Evolutionary conservation across 1,140 invertebrate genomes (phyloP).

Genomic region (Nasonia vitripennis): DNA sequence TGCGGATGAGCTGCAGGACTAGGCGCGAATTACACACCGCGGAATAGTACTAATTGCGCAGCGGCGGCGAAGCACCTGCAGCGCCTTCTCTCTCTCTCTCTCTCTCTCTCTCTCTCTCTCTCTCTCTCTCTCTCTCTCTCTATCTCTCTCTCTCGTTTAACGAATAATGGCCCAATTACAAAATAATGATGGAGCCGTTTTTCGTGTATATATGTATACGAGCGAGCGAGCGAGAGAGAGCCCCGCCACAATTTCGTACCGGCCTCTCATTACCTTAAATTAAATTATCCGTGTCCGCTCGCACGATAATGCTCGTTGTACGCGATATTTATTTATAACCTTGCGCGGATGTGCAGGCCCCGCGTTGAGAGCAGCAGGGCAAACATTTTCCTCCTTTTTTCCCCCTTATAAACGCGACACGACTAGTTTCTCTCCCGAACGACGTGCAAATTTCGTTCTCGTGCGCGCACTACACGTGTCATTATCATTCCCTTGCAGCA

Average conservation of each 20-base stretch:
- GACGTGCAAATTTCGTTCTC: not conserved
- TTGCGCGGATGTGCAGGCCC: not conserved
- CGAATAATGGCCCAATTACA: conserved; percentile 66
- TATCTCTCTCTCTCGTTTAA: conserved; percentile 55
- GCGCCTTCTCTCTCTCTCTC: conserved; percentile 44
- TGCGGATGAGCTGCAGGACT: conserved; percentile 7
- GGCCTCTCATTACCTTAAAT: conserved; percentile 59
- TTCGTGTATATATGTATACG: conserved; percentile 7
- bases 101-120: conserved; percentile 49
- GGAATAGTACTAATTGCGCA: conserved; percentile 41
- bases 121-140: conserved; percentile 50
- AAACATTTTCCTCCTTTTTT: too few relatives aligned
- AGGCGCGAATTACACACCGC: conserved; percentile 40
- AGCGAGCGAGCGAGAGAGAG: not conserved
- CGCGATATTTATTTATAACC: conserved; percentile 18
- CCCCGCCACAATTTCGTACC: conserved; percentile 52
- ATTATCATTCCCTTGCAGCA: too few relatives aligned
- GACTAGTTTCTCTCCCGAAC: not conserved
- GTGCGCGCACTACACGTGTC: not conserved
- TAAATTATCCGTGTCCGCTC: conserved; percentile 31
- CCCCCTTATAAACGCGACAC: not conserved
- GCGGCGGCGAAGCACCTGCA: conserved; percentile 30
- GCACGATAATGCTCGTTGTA: too few relatives aligned
- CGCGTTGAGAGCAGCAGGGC: not conserved
- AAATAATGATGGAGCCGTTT: conserved; percentile 62